A percentile compares a stretch with the other conserved stretches of the same genome.
Evolutionary conservation across 1,140 invertebrate species (phyloP).

Genomic region (Philotrypesis tridentata): DNA sequence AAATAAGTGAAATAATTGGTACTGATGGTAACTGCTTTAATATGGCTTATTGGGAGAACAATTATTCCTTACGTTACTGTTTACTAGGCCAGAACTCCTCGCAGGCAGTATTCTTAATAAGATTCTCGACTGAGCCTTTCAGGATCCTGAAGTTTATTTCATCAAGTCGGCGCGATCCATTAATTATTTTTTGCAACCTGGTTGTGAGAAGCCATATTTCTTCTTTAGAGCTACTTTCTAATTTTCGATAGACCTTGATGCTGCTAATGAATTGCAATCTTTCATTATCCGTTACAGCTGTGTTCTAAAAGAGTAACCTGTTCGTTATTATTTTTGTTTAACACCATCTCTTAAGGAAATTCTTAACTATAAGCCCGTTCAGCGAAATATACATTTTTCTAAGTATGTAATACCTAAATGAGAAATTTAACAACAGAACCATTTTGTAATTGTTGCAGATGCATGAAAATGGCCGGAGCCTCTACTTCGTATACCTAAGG

Average conservation of each 20-base stretch:
- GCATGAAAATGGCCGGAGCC: not conserved
- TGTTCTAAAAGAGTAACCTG: not conserved
- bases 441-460: not conserved
- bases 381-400: not conserved
- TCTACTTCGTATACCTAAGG: not conserved
- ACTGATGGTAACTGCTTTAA: not conserved
- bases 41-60: not conserved
- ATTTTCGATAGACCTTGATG: not conserved
- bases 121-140: not conserved
- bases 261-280: conserved; percentile 7
- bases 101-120: not conserved
- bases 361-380: not conserved
- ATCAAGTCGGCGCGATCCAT: not conserved
- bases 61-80: not conserved
- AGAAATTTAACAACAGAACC: not conserved
- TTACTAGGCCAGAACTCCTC: not conserved
- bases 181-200: conserved; percentile 13
- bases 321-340: not conserved
- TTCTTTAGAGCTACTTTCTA: not conserved
- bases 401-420: not conserved
- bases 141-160: conserved; percentile 20
- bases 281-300: not conserved
- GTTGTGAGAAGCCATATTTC: not conserved
- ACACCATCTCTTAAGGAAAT: not conserved
- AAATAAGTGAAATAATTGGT: too few species aligned